These are phyloP conservation scores for Hyperoplus immaculatus DNA, from an alignment of 2,797 vertebrate species.

Conservation along the genomic window DNA sequence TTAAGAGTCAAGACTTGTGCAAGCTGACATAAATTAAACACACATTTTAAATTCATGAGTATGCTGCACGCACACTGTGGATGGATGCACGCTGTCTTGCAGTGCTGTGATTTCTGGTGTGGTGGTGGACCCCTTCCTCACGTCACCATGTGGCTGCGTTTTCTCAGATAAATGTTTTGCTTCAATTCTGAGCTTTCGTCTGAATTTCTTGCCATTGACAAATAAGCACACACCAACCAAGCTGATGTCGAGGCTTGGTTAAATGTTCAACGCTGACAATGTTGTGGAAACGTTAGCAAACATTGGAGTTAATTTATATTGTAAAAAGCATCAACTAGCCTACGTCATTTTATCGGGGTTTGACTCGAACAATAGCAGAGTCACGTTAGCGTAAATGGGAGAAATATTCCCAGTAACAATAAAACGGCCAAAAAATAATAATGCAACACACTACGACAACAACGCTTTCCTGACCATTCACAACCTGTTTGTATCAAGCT, in stretches of 20 bases:
- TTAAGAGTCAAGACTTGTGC: neutral
- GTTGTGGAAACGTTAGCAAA: constrained; percentile 1
- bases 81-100: neutral
- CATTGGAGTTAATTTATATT: neutral
- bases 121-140: neutral
- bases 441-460: neutral
- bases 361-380: neutral
- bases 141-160: constrained; percentile 15
- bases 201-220: neutral
- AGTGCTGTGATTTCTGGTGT: constrained; percentile 29
- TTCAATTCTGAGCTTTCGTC: constrained; percentile 15
- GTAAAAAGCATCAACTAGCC: constrained; percentile 4
- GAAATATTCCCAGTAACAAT: neutral
- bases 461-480: neutral
- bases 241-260: neutral
- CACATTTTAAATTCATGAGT: neutral
- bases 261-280: neutral
- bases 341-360: constrained; percentile 36
- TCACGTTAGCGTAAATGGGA: neutral
- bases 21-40: neutral
- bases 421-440: neutral
- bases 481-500: constrained; percentile 53
- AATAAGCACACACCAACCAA: neutral
- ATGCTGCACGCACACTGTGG: neutral
- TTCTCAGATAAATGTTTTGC: neutral